phyloP scores from a whole-genome alignment of 1,140 invertebrate genomes.

The Euschistus heros region DNA sequence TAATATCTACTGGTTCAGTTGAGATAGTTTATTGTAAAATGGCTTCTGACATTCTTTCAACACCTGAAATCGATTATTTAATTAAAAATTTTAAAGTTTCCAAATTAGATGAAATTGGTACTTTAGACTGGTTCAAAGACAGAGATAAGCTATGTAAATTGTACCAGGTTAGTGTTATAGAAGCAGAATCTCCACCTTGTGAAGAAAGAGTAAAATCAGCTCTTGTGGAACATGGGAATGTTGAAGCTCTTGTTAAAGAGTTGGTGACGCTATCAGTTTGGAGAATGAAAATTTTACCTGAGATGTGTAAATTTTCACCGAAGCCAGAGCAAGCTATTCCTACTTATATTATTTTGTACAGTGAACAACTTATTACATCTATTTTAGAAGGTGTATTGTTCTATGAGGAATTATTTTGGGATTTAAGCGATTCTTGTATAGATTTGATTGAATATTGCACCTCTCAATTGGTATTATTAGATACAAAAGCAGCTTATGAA shows the following conservation, averaged over 20 bases:
- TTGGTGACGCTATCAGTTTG: conserved; percentile 64
- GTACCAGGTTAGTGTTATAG: conserved; percentile 12
- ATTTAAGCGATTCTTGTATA: conserved; percentile 52
- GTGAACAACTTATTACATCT: conserved; percentile 55
- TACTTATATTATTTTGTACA: conserved; percentile 59
- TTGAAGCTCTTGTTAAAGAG: conserved; percentile 52
- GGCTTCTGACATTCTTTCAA: conserved; percentile 6
- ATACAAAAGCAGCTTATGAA: background rate
- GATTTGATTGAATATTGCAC: conserved; percentile 61
- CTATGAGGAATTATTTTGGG: conserved; percentile 56
- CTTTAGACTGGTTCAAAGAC: conserved; percentile 7
- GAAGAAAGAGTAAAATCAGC: conserved; percentile 40
- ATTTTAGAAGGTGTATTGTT: conserved; percentile 62
- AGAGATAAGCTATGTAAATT: conserved; percentile 9
- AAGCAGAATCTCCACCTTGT: background rate
- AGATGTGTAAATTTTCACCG: conserved; percentile 51
- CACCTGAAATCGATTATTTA: conserved; percentile 14
- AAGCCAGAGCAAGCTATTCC: conserved; percentile 56
- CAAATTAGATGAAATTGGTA: conserved; percentile 8
- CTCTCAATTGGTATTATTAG: background rate
- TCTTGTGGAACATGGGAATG: conserved; percentile 30
- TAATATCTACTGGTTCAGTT: no score
- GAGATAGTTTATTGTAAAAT: background rate
- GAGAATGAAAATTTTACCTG: conserved; percentile 60
- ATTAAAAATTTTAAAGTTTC: conserved; percentile 5